Evolutionary conservation across 2,113 vertebrate species (phyloP).

Genomic region (Mobula birostris): DNA sequence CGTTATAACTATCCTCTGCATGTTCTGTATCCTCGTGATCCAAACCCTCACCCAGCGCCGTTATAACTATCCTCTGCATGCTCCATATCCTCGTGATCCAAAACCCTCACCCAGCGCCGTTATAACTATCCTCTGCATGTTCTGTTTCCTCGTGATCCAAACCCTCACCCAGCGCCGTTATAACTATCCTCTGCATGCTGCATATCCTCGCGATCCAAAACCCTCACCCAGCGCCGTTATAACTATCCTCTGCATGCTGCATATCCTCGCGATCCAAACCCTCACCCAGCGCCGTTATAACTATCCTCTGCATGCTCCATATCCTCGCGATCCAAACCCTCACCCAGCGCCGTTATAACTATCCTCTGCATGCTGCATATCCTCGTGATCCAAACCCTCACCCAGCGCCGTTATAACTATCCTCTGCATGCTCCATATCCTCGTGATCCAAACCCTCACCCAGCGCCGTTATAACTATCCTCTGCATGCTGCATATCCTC

Average conservation of each 20-base stretch:
- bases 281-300: not conserved
- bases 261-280: no score
- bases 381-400: not conserved
- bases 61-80: not conserved
- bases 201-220: no score
- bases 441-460: not conserved
- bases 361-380: not conserved
- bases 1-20: not conserved
- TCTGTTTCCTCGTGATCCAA: no score
- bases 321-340: not conserved
- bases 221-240: not conserved
- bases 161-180: not conserved
- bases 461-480: not conserved
- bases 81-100: no score
- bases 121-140: not conserved
- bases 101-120: not conserved
- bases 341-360: not conserved
- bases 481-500: not conserved
- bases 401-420: not conserved
- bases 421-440: not conserved
- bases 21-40: no score
- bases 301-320: not conserved
- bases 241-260: not conserved
- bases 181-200: not conserved
- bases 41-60: not conserved